Percentiles rank a stretch among this genome's conserved stretches.
phyloP scores from a whole-genome alignment of 2,888 invertebrate species.

The Drosophila kanekoi region DNA sequence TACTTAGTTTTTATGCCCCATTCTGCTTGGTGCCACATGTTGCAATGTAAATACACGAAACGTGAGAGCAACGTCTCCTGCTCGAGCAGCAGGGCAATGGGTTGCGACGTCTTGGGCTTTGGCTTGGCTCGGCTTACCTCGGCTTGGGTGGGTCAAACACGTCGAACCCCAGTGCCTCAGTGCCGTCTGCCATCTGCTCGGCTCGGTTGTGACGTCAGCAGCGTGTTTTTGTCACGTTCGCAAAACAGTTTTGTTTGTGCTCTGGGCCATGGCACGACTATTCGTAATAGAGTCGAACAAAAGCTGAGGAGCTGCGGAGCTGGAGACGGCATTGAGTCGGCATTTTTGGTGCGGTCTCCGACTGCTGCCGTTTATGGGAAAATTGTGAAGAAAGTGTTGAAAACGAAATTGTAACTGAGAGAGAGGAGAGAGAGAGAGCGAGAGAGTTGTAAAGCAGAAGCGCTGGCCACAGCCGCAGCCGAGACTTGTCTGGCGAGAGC shows the following conservation, averaged over 20 bases:
- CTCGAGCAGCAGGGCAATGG: constrained; percentile 19
- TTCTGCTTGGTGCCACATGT: constrained; percentile 11
- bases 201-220: constrained; percentile 69
- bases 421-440: constrained; percentile 67
- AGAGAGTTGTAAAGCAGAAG: constrained; percentile 66
- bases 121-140: constrained; percentile 2
- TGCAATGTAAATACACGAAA: constrained; percentile 23
- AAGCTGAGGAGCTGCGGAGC: constrained; percentile 10
- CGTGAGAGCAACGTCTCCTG: constrained; percentile 21
- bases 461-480: constrained; percentile 41
- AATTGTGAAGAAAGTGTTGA: constrained; percentile 81
- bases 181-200: not conserved
- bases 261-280: constrained; percentile 63
- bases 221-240: constrained; percentile 69
- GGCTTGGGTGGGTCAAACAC: constrained; percentile 35
- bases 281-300: constrained; percentile 69
- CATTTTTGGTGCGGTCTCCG: constrained; percentile 19
- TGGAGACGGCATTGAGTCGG: constrained; percentile 45
- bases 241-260: constrained; percentile 50
- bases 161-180: not conserved
- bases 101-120: constrained; percentile 1
- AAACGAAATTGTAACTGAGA: constrained; percentile 79
- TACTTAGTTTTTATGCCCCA: not conserved
- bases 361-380: constrained; percentile 63
- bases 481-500: constrained; percentile 61